Evolutionary conservation across 1,140 invertebrate species (phyloP).

Genomic region (Zaprionus inermis): DNA sequence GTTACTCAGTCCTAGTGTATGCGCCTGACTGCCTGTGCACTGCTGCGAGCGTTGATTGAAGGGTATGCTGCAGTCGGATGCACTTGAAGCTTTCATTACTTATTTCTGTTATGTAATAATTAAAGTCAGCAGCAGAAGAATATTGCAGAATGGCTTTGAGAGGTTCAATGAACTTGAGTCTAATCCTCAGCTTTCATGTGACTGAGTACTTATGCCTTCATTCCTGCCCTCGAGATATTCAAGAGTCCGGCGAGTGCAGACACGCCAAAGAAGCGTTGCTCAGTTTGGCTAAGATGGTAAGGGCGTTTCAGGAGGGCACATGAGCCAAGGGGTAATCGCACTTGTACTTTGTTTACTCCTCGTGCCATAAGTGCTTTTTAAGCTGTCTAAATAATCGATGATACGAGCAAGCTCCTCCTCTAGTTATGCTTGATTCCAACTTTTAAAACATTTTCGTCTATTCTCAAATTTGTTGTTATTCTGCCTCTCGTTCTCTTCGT

Average conservation of each 20-base stretch:
- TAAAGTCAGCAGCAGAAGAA: not conserved
- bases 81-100: no score
- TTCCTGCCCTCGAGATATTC: slow-evolving; percentile 8
- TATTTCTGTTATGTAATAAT: not conserved
- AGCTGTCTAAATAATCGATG: slow-evolving; percentile 54
- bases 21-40: no score
- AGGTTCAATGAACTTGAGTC: not conserved
- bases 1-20: no score
- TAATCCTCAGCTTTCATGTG: slow-evolving; percentile 5
- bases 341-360: slow-evolving; percentile 45
- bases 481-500: not conserved
- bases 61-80: no score
- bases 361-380: slow-evolving; percentile 41
- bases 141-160: not conserved
- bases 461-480: slow-evolving; percentile 38
- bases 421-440: slow-evolving; percentile 21
- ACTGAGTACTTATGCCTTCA: slow-evolving; percentile 1
- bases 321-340: slow-evolving; percentile 15
- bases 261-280: not conserved
- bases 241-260: slow-evolving; percentile 7
- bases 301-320: not conserved
- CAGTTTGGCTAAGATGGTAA: not conserved
- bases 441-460: slow-evolving; percentile 32
- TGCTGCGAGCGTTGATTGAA: no score
- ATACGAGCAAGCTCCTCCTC: slow-evolving; percentile 8